These are phyloP conservation scores for Ophion ellenae DNA, from an alignment of 2,888 invertebrate species.

Conservation along the genomic window DNA sequence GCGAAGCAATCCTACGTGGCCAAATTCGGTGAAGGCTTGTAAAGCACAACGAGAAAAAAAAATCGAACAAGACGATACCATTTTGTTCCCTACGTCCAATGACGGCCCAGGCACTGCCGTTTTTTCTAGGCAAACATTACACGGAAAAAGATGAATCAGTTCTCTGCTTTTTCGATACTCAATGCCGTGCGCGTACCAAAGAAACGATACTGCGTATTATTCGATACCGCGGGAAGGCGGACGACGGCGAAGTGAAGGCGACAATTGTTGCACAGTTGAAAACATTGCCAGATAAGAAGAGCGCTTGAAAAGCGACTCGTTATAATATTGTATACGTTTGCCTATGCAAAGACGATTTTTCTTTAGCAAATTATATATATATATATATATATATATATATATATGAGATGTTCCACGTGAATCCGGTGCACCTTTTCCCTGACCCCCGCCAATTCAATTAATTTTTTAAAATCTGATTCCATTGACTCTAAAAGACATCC, in stretches of 20 bases:
- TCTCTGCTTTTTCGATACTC: constrained; percentile 11
- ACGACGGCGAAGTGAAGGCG: neutral
- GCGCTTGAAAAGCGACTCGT: constrained; percentile 4
- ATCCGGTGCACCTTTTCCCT: too few relatives aligned
- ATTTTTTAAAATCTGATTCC: too few relatives aligned
- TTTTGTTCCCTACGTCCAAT: neutral
- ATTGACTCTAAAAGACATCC: too few relatives aligned
- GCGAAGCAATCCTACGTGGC: constrained; percentile 84
- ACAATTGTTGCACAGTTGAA: neutral
- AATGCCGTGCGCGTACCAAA: constrained; percentile 25
- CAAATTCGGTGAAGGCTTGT: constrained; percentile 68
- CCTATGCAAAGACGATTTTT: neutral
- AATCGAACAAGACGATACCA: neutral
- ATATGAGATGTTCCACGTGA: too few relatives aligned
- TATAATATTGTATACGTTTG: neutral
- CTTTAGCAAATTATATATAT: neutral
- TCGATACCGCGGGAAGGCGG: neutral
- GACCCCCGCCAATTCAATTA: too few relatives aligned
- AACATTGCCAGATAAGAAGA: constrained; percentile 43
- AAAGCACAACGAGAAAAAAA: neutral
- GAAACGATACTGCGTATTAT: constrained; percentile 13
- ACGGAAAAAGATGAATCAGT: neutral
- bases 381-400: neutral
- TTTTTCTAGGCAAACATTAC: neutral
- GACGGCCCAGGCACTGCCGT: neutral